Conservation (phyloP, 2,888 invertebrate species). For the Pimpla rufipes region DNA sequence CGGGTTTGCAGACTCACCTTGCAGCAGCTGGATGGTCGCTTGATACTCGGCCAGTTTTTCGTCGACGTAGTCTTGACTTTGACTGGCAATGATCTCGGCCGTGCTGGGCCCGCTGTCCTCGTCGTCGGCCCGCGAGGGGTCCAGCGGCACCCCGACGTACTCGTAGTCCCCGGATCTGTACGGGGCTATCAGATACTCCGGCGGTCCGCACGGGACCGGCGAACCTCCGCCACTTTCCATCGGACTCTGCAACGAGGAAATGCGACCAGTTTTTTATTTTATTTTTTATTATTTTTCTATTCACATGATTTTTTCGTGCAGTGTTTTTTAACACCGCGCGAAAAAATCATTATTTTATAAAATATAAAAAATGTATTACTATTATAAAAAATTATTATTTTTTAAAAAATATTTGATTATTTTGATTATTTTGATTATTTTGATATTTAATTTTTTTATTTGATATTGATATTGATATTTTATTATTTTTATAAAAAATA, state of each 20-base stretch:
- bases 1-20: constrained; percentile 85
- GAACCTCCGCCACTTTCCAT: constrained; percentile 77
- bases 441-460: no score
- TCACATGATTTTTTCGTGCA: no score
- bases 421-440: no score
- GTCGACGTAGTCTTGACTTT: constrained; percentile 97
- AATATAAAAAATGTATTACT: no score
- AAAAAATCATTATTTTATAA: no score
- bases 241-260: constrained; percentile 76
- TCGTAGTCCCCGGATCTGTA: constrained; percentile 88
- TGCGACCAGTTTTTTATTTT: not conserved
- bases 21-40: constrained; percentile 95
- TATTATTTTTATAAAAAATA: no score
- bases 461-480: no score
- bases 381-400: no score
- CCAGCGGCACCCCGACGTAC: constrained; percentile 92
- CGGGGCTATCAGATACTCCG: constrained; percentile 84
- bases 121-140: constrained; percentile 90
- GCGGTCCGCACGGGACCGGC: constrained; percentile 81
- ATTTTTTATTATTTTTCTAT: not conserved
- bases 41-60: constrained; percentile 97
- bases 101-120: constrained; percentile 94
- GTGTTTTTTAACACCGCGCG: no score
- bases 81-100: constrained; percentile 96
- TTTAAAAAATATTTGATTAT: no score